These are phyloP conservation scores for Carapus acus DNA, from an alignment of 2,797 vertebrate genomes.

Conservation along the genomic window DNA sequence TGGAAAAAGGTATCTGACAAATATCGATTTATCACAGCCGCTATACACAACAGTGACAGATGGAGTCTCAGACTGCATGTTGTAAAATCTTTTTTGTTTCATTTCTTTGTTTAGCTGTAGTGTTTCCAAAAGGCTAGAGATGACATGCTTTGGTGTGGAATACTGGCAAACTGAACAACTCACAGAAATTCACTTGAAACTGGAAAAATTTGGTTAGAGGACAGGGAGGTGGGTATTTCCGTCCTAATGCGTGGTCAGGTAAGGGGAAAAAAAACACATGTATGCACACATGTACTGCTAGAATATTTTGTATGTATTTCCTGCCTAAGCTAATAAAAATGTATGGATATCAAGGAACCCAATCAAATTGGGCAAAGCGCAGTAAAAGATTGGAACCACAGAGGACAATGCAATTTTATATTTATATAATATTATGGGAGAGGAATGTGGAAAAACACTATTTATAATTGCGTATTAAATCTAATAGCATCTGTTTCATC, in stretches of 20 bases:
- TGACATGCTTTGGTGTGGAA: background rate
- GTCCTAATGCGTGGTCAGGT: slow-evolving; percentile 24
- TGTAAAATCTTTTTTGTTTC: too few species aligned
- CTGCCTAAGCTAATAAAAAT: slow-evolving; percentile 11
- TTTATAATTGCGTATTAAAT: too few species aligned
- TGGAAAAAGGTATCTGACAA: background rate
- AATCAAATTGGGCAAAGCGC: too few species aligned
- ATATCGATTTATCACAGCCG: slow-evolving; percentile 15
- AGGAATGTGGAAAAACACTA: too few species aligned
- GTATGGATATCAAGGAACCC: slow-evolving; percentile 1
- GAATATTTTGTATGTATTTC: background rate
- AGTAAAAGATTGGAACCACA: too few species aligned
- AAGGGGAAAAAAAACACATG: slow-evolving; percentile 7
- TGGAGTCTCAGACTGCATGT: slow-evolving; percentile 14
- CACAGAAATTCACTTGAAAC: slow-evolving; percentile 45
- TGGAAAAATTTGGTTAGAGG: slow-evolving; percentile 42
- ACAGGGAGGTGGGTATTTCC: slow-evolving; percentile 28
- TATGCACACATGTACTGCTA: slow-evolving; percentile 21
- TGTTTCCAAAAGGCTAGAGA: slow-evolving; percentile 12
- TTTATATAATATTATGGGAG: too few species aligned
- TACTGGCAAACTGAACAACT: slow-evolving; percentile 21
- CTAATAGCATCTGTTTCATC: too few species aligned
- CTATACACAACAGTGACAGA: slow-evolving; percentile 4
- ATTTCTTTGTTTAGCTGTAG: slow-evolving; percentile 14
- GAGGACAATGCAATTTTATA: too few species aligned